Conservation (phyloP, 1,140 invertebrate genomes). For the Mamestra configurata region DNA sequence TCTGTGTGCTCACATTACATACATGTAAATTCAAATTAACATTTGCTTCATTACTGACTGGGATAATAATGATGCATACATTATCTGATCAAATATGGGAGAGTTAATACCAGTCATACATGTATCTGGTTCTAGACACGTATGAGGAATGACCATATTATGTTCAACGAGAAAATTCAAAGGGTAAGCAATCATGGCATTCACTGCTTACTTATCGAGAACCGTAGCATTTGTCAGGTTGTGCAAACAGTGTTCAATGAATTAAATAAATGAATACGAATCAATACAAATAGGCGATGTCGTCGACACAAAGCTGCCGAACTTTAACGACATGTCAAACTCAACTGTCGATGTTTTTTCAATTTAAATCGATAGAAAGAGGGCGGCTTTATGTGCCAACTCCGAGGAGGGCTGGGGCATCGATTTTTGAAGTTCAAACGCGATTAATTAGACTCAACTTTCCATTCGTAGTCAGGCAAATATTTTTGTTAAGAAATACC, state of each 20-base stretch:
- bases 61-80: slow-evolving; percentile 28
- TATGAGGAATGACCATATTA: slow-evolving; percentile 34
- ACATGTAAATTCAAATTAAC: slow-evolving; percentile 3
- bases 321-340: slow-evolving; percentile 74
- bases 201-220: slow-evolving; percentile 27
- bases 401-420: slow-evolving; percentile 54
- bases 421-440: slow-evolving; percentile 75
- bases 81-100: slow-evolving; percentile 35
- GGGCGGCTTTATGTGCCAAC: slow-evolving; percentile 51
- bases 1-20: no score
- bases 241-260: slow-evolving; percentile 56
- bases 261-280: slow-evolving; percentile 67
- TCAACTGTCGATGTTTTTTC: slow-evolving; percentile 81
- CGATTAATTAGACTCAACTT: slow-evolving; percentile 67
- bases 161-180: slow-evolving; percentile 25
- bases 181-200: slow-evolving; percentile 25
- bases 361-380: slow-evolving; percentile 76
- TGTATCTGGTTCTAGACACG: slow-evolving; percentile 7
- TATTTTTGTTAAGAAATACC: slow-evolving; percentile 43
- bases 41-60: slow-evolving; percentile 21
- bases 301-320: slow-evolving; percentile 59
- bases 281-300: slow-evolving; percentile 67
- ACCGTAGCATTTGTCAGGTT: slow-evolving; percentile 30
- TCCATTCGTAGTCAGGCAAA: slow-evolving; percentile 46
- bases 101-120: slow-evolving; percentile 34